Evolutionary conservation across 2,888 invertebrate genomes (phyloP).

Genomic region (Tridacna gigas): DNA sequence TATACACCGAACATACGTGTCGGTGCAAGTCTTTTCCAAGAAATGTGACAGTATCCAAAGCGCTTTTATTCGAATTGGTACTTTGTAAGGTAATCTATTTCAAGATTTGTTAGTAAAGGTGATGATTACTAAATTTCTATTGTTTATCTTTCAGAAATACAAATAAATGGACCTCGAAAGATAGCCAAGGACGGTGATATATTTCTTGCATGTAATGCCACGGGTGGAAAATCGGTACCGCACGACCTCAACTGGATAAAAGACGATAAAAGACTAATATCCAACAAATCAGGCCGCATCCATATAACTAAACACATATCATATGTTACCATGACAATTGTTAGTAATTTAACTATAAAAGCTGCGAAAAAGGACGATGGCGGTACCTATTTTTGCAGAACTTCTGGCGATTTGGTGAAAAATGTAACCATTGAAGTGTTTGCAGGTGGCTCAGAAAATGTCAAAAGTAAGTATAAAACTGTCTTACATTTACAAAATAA

Average conservation of each 20-base stretch:
- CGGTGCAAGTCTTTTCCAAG: too few species aligned
- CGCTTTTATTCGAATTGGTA: too few species aligned
- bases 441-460: constrained; percentile 42
- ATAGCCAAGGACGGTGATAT: constrained; percentile 73
- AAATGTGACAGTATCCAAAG: too few species aligned
- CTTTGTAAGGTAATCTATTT: too few species aligned
- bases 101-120: too few species aligned
- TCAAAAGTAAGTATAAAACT: constrained; percentile 55
- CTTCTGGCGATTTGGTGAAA: constrained; percentile 69
- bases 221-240: constrained; percentile 71
- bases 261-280: constrained; percentile 68
- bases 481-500: background rate
- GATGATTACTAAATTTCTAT: too few species aligned
- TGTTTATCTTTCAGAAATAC: constrained; percentile 45
- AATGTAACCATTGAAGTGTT: constrained; percentile 71
- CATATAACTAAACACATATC: constrained; percentile 73
- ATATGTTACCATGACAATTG: constrained; percentile 69
- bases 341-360: constrained; percentile 73
- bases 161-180: constrained; percentile 52
- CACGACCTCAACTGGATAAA: constrained; percentile 78
- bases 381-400: constrained; percentile 75
- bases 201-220: constrained; percentile 75
- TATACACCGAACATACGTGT: too few species aligned
- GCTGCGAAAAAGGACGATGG: constrained; percentile 67
- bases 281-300: constrained; percentile 67